Base-by-base conservation (phyloP, 2,797 vertebrate genomes). In the Molossus alvarezi region DNA sequence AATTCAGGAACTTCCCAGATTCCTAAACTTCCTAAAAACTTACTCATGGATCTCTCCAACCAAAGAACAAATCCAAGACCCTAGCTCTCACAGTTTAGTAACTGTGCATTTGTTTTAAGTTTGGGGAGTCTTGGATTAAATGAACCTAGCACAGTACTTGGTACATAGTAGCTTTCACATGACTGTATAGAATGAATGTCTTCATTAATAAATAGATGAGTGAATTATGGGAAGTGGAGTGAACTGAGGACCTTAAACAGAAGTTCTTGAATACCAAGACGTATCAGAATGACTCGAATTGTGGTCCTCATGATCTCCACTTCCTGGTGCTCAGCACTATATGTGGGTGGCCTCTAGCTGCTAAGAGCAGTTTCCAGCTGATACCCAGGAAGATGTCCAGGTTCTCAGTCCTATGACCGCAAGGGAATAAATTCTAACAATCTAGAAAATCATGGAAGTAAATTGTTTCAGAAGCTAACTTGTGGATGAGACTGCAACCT, bases 51-150 rank as follows among this genome's bases (percentile, higher is more conserved):
- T 9, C 18, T 80, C 27, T 67, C 15, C 1, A 25, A 67, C 41
- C 57, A 86, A 91, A 25, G 23, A 87, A 94, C 12, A 86, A 17
- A 77, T 53, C 72, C 57, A 73, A 60, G 86, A 77, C 25, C 5
- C 11, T 53, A 48, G 9, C 25, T 87, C n/a, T 92, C 12, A 67
- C 17, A n/a, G 15, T 58, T 33, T 45, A 62, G 11, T 57, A 82
- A 48, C 33, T 73, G 21, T 18, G 21, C 11, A 25, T 67, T 13
- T 69, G 67, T 90, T 41, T 57, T 80, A 77, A 57, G 20, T 17
- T 18, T 65, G 25, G 6, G 15, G 57, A 80, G 9, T 37, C 7
- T 62, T 69, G 9, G 20, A 81, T 88, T 92, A 75, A 82, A 81
- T 64, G 53, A 73, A 77, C 1, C 45, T 37, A 57, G 9, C 18